Percentiles rank a stretch among this genome's conserved stretches.
Conservation (phyloP, 2,888 invertebrate species). For the Charanyca ferruginea region DNA sequence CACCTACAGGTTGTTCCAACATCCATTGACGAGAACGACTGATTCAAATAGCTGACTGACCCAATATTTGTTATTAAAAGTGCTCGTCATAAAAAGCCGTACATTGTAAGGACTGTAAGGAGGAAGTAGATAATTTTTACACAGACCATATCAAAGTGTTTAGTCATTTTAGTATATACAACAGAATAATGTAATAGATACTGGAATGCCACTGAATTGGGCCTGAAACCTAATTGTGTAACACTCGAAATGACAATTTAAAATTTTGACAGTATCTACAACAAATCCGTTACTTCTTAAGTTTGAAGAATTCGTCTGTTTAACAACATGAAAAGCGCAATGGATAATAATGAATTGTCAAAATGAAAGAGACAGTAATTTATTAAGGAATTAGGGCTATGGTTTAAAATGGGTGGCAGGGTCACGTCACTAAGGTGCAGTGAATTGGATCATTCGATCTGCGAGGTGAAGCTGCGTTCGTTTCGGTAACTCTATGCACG, state of each 20-base stretch:
- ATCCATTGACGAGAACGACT: neutral
- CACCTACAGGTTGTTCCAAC: neutral
- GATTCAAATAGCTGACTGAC: neutral
- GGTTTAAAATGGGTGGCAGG: neutral
- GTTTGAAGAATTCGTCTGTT: too few species aligned
- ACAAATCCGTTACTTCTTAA: too few species aligned
- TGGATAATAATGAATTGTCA: neutral
- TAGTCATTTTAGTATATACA: constrained; percentile 5
- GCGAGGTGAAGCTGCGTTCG: neutral
- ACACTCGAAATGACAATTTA: neutral
- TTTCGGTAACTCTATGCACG: constrained; percentile 8
- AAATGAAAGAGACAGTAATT: neutral
- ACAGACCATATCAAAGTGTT: neutral
- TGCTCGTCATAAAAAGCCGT: neutral
- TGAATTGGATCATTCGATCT: constrained; percentile 7
- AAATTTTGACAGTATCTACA: neutral
- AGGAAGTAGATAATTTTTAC: constrained; percentile 37
- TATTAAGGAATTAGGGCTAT: neutral
- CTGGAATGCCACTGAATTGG: neutral
- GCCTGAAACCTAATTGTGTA: neutral
- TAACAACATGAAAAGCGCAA: neutral
- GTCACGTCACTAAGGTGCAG: constrained; percentile 20
- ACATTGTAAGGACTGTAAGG: neutral
- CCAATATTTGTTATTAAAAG: neutral
- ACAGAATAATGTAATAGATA: neutral